Evolutionary conservation across 2,113 vertebrate species (phyloP).

Genomic region (Solenodon paradoxus): DNA sequence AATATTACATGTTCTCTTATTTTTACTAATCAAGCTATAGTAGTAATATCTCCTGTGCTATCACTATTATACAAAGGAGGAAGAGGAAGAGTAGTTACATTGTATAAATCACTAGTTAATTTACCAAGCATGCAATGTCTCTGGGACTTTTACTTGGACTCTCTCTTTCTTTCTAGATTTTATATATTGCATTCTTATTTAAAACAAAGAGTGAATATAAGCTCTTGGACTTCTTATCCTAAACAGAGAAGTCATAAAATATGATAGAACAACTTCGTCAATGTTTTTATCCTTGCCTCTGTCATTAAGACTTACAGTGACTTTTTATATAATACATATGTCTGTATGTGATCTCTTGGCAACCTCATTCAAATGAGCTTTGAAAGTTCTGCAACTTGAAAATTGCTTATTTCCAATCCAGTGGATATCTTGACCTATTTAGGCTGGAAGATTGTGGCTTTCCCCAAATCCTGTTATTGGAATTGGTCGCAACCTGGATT

Average conservation of each 20-base stretch:
- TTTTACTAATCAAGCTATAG: neutral
- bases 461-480: neutral
- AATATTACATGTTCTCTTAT: neutral
- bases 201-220: too few species aligned
- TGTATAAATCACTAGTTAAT: neutral
- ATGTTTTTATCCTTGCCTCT: too few species aligned
- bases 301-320: too few species aligned
- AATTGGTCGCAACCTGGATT: neutral
- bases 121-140: neutral
- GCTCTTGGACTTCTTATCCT: too few species aligned
- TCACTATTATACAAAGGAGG: neutral
- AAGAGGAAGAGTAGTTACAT: neutral
- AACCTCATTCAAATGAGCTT: too few species aligned
- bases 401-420: neutral
- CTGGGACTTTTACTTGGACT: neutral
- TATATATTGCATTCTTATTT: too few species aligned
- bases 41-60: neutral
- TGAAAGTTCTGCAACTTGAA: neutral
- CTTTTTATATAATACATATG: too few species aligned
- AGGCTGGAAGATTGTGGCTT: neutral
- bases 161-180: neutral
- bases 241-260: too few species aligned
- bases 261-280: too few species aligned
- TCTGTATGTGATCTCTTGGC: too few species aligned
- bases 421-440: neutral